Evolutionary conservation across 2,797 vertebrate species (phyloP), one percentile per base, ranked within the genome.

Genomic region (Myripristis murdjan): DNA sequence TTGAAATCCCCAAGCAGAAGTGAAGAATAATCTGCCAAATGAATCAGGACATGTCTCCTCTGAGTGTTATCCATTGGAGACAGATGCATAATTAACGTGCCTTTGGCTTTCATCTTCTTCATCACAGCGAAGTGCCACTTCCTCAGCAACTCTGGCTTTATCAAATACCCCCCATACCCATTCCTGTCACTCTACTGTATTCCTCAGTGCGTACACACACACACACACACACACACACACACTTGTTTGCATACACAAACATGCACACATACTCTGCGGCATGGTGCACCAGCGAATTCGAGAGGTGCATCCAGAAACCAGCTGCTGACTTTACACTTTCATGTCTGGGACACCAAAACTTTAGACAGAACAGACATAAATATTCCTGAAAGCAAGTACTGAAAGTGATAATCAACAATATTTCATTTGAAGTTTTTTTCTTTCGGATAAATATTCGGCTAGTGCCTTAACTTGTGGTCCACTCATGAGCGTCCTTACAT

Each of bases 31-130:
- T 81, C 78, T 77, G 68, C 70, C 68, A 81, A 86, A 86, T 82
- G 63, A 84, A 84, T 82, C 70, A 84, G 82, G 86, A 86, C 86
- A 84, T 70, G 77, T 83, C 82, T 83, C 86, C 79, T 86, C 75
- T 72, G 83, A 86, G 79, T 83, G 83, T 82, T 80, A 68, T 76
- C 63, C 78, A 81, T 82, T 57, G 74, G 83, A 85, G 81, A 82
- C 77, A 69, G 84, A 86, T 86, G 61, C 77, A 86, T 86, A 79
- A 86, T 86, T 86, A 86, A 88, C 71, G 44, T 78, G 70, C 70
- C 69, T 79, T 74, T 81, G 77, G 77, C 85, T 87, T 87, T 85
- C 76, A 83, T 85, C 81, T 84, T 63, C 72, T 80, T 70, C 74
- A 81, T 84, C 81, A 84, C 75, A 80, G 69, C 31, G 51, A 82